Conservation (phyloP, 2,888 invertebrate genomes). For the Neoaliturus tenellus region DNA sequence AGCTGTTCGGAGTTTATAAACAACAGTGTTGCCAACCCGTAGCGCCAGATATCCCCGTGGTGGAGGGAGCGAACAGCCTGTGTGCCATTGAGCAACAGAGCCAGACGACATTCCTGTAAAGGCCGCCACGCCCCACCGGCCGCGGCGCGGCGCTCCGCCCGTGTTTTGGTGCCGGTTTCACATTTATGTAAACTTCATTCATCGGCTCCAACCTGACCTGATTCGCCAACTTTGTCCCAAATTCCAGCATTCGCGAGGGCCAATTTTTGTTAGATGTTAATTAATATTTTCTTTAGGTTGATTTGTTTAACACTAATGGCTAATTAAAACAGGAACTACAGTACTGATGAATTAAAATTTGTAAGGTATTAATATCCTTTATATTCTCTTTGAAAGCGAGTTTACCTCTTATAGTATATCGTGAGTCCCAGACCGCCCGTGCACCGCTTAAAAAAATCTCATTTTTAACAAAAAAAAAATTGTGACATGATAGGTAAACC, state of each 20-base stretch:
- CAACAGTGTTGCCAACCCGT: conserved; percentile 17
- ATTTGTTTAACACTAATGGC: no score
- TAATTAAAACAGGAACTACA: no score
- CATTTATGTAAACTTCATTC: conserved; percentile 49
- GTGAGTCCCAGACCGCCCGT: no score
- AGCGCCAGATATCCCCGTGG: conserved; percentile 14
- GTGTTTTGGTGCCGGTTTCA: conserved; percentile 44
- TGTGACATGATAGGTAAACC: no score
- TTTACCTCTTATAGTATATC: no score
- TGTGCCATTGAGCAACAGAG: conserved; percentile 34
- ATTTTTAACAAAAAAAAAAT: no score
- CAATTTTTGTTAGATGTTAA: no score
- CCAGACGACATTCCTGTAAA: conserved; percentile 44
- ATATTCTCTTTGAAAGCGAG: no score
- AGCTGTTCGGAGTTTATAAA: neutral
- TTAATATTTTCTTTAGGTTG: no score
- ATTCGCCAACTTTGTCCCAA: conserved; percentile 30
- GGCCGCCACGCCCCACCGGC: conserved; percentile 23
- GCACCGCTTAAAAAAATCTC: no score
- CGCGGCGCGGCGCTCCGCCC: neutral
- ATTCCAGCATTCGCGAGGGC: conserved; percentile 21
- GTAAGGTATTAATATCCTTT: no score
- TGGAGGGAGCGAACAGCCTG: neutral
- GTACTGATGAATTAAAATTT: no score
- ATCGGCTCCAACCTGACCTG: neutral